A percentile compares a stretch with the other conserved stretches of the same genome.
phyloP scores from a whole-genome alignment of 2,888 invertebrate genomes.

The Hemicrepidius hirtus region DNA sequence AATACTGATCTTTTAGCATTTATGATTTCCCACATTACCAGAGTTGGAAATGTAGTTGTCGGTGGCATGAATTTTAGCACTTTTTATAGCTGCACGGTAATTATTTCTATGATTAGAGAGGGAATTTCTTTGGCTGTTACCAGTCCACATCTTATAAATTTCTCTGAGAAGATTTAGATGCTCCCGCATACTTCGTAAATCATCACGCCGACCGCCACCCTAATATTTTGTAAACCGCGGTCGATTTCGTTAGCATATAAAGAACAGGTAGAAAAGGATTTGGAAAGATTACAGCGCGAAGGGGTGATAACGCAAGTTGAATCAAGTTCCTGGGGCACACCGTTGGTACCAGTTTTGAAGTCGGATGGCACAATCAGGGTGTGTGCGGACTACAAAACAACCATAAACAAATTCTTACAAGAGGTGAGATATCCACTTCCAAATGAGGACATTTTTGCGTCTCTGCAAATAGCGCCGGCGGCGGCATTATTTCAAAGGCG shows the following conservation, averaged over 20 bases:
- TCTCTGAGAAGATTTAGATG: too few relatives aligned
- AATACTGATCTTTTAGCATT: too few relatives aligned
- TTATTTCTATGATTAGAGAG: too few relatives aligned
- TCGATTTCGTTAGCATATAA: slow-evolving; percentile 45
- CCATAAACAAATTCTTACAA: slow-evolving; percentile 57
- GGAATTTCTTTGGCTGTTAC: too few relatives aligned
- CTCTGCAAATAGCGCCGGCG: slow-evolving; percentile 61
- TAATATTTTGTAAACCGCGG: slow-evolving; percentile 33
- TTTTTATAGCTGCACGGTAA: too few relatives aligned
- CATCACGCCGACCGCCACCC: too few relatives aligned
- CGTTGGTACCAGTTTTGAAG: slow-evolving; percentile 47
- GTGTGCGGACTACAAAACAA: slow-evolving; percentile 58
- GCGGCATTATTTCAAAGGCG: slow-evolving; percentile 45
- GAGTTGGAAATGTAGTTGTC: too few relatives aligned
- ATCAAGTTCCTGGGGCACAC: slow-evolving; percentile 50
- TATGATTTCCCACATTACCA: too few relatives aligned
- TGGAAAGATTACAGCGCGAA: slow-evolving; percentile 41
- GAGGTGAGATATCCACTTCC: slow-evolving; percentile 60
- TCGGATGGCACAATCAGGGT: slow-evolving; percentile 1
- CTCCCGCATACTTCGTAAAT: too few relatives aligned
- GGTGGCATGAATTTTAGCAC: too few relatives aligned
- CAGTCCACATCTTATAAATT: too few relatives aligned
- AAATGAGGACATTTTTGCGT: slow-evolving; percentile 60
- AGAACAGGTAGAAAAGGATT: slow-evolving; percentile 47
- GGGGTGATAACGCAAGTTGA: slow-evolving; percentile 51